phyloP scores from a whole-genome alignment of 2,888 invertebrate species.

The Cheilosia soror region DNA sequence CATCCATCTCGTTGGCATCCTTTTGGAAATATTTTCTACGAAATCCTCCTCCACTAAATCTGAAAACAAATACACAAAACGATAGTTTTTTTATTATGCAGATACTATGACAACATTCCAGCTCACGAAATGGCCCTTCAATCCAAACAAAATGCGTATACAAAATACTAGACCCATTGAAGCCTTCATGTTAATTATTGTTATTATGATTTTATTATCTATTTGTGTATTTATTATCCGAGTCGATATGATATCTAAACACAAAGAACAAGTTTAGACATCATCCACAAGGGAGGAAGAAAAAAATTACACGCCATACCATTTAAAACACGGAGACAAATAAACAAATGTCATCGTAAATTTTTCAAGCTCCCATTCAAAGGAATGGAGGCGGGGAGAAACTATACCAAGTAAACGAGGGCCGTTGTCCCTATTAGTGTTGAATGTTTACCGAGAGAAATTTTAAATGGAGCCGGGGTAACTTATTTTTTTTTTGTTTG shows the following conservation, averaged over 20 bases:
- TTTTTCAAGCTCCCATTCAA: conserved; percentile 63
- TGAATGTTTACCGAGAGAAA: conserved; percentile 62
- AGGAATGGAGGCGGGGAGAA: conserved; percentile 35
- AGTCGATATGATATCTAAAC: conserved; percentile 65
- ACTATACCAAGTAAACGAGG: conserved; percentile 54
- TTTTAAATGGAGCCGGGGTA: conserved; percentile 58
- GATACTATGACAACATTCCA: conserved; percentile 58
- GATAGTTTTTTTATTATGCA: conserved; percentile 58
- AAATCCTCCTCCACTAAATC: conserved; percentile 58
- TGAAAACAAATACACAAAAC: conserved; percentile 42
- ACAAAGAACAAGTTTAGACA: conserved; percentile 56
- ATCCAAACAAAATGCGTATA: conserved; percentile 44
- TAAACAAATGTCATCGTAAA: conserved; percentile 72
- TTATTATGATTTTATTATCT: conserved; percentile 72
- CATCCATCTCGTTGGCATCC: conserved; percentile 4
- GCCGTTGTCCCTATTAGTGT: conserved; percentile 70
- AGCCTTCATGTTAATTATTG: conserved; percentile 63
- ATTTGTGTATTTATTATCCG: conserved; percentile 67
- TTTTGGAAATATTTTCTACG: conserved; percentile 30
- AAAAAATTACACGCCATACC: conserved; percentile 55
- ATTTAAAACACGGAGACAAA: conserved; percentile 60
- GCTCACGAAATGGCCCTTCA: conserved; percentile 54
- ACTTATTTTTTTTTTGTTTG: conserved; percentile 18
- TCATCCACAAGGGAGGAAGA: conserved; percentile 28
- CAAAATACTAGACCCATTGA: conserved; percentile 14